Conservation (phyloP, 1,140 invertebrate species). For the Galendromus occidentalis region DNA sequence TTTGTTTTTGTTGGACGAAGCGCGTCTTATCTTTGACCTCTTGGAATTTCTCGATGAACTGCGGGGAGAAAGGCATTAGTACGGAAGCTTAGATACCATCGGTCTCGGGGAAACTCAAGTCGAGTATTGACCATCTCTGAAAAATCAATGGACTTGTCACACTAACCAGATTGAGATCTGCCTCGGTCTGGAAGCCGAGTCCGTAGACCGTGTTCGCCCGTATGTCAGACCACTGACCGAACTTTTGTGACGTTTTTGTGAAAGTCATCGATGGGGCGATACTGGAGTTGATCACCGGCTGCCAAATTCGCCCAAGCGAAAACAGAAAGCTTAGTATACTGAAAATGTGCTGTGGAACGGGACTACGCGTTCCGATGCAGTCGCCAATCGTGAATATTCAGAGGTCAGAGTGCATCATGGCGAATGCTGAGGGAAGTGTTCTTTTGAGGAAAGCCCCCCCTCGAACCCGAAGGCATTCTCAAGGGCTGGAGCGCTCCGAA, state of each 20-base stretch:
- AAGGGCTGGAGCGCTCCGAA: too few relatives aligned
- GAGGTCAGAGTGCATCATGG: too few relatives aligned
- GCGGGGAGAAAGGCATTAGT: slow-evolving; percentile 20
- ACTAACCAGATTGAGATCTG: slow-evolving; percentile 68
- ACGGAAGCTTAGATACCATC: neutral
- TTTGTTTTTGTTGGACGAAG: slow-evolving; percentile 20
- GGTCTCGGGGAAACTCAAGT: neutral
- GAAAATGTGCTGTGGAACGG: too few relatives aligned
- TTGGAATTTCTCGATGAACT: slow-evolving; percentile 98
- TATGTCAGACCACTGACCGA: slow-evolving; percentile 96
- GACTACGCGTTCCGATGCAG: too few relatives aligned
- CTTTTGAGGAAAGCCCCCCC: too few relatives aligned
- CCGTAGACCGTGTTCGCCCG: slow-evolving; percentile 93
- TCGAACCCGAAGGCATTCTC: too few relatives aligned
- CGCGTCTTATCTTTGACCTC: slow-evolving; percentile 84
- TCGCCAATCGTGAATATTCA: too few relatives aligned
- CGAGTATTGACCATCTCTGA: neutral
- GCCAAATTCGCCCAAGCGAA: too few relatives aligned
- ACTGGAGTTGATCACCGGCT: slow-evolving; percentile 94
- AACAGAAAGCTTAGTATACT: too few relatives aligned
- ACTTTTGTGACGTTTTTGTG: slow-evolving; percentile 96
- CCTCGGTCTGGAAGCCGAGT: slow-evolving; percentile 81
- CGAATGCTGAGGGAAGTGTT: too few relatives aligned
- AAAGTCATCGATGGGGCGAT: slow-evolving; percentile 95
- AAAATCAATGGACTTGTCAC: neutral